phyloP scores from a whole-genome alignment of 1,140 invertebrate genomes.

The Cephus cinctus region DNA sequence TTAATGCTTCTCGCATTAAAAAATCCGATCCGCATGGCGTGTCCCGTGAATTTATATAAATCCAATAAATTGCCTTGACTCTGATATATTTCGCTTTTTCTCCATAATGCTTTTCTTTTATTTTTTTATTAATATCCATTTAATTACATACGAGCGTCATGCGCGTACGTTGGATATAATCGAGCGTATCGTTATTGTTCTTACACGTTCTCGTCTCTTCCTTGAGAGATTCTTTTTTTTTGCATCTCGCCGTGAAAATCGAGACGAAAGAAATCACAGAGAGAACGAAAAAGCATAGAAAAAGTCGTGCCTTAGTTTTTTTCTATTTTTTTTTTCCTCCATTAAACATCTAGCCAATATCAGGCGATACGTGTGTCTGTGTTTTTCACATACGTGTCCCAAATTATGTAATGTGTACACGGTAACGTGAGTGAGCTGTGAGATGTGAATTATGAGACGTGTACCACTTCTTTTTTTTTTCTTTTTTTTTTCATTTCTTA shows the following conservation, averaged over 20 bases:
- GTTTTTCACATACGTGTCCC: slow-evolving; percentile 4
- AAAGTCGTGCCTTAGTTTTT: slow-evolving; percentile 1
- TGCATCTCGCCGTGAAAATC: not conserved
- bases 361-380: not conserved
- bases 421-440: not conserved
- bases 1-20: not conserved
- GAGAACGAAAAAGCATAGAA: not conserved
- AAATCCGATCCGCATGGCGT: too few relatives aligned
- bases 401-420: not conserved
- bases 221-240: slow-evolving; percentile 6
- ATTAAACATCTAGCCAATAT: not conserved
- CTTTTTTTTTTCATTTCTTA: not conserved
- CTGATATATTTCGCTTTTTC: not conserved
- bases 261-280: slow-evolving; percentile 13
- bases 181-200: too few relatives aligned
- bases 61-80: not conserved
- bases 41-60: slow-evolving; percentile 12
- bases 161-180: too few relatives aligned
- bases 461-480: not conserved
- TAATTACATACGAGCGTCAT: too few relatives aligned
- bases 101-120: not conserved
- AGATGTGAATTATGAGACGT: slow-evolving; percentile 9
- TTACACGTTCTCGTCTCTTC: not conserved
- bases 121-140: not conserved
- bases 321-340: not conserved